phyloP scores from a whole-genome alignment of 2,113 vertebrate species.

The Alligator sinensis region DNA sequence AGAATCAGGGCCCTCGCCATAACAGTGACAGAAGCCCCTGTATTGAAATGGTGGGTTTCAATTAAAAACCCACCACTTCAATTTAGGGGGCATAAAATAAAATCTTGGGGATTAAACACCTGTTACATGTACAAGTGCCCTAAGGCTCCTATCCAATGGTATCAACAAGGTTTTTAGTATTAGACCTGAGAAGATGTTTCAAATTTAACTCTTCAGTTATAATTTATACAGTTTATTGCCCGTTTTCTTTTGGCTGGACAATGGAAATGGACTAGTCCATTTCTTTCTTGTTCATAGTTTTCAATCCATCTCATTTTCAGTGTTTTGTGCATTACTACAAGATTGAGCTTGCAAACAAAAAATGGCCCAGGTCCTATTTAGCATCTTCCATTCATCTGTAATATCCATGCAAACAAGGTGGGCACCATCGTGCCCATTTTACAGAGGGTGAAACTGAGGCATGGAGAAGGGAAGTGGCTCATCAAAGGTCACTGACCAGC shows the following conservation, averaged over 20 bases:
- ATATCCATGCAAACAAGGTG: neutral
- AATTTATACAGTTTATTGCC: neutral
- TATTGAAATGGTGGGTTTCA: no score
- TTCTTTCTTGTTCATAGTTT: neutral
- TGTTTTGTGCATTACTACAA: neutral
- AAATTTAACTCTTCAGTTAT: neutral
- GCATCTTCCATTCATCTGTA: neutral
- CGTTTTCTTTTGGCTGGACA: neutral
- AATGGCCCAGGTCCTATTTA: neutral
- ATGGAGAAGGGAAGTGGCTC: neutral
- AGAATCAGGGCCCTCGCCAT: no score
- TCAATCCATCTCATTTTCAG: neutral
- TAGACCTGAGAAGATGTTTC: neutral
- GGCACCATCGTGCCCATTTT: neutral
- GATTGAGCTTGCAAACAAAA: neutral
- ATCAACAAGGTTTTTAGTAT: neutral
- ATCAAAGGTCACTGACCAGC: neutral
- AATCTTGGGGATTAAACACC: no score
- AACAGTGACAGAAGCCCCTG: no score
- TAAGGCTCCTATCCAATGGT: neutral
- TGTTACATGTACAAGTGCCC: no score
- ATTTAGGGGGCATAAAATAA: no score
- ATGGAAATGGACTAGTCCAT: neutral
- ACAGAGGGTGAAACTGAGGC: neutral
- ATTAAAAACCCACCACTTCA: no score